Base-by-base conservation (phyloP, 2,888 invertebrate genomes). In the Sturmia bella region DNA sequence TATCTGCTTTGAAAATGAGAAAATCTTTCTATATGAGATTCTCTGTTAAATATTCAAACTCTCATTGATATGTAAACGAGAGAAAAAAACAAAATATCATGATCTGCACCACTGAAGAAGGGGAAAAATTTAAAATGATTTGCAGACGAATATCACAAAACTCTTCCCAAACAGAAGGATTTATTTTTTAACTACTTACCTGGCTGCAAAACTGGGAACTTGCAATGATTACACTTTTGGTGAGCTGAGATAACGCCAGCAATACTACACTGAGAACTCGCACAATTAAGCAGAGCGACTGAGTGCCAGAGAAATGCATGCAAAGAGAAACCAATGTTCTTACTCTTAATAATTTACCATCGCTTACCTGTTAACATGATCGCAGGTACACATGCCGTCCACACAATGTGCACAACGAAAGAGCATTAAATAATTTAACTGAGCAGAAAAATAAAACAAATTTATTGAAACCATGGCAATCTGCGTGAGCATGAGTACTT, bases 401-500 rank as follows among this genome's bases (percentile, higher is more conserved):
- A 24, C 3, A 24, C 48, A 15, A n/a, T 6, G 6, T 3, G 41
- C 17, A 27, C 59, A 27, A 7, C 3, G 6, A 17, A 68, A 69
- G 77, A 45, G 73, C 27, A 0, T 11, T 43, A 19, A 15, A 12
- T 54, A 48, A 50, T 54, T 45, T 69, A 77, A 48, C 76, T 82
- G 77, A 79, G 61, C 48, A 59, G 7, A 12, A 63, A 68, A 7
- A 50, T 41, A 57, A 73, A 61, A 57, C 76, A 68, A 27, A 56
- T 82, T 52, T 32, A 39, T 11, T 52, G 78, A 63, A 81, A 81
- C 83, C 79, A 82, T 84, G 37, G 68, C 83, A 81, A 78, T 82
- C 56, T 63, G 63, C 57, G 50, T 59, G 76, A 84, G 84, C 83
- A 87, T 88, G 87, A 88, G 90, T 90, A 90, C 91, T 91, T 89